Base-by-base conservation (phyloP, 2,888 invertebrate genomes). In the Amiota minor region DNA sequence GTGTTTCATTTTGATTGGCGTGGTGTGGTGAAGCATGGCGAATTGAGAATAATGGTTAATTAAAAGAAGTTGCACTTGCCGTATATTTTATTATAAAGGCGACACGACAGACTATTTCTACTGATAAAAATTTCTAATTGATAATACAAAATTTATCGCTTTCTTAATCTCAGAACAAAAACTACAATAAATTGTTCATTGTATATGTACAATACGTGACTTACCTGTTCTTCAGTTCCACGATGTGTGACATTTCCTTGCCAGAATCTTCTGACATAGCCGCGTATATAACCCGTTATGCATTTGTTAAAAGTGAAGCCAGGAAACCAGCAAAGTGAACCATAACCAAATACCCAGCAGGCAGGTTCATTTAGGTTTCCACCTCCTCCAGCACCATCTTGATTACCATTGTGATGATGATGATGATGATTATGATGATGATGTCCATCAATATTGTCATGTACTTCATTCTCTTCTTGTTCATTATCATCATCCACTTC, bases 271-370 rank as follows among this genome's bases (percentile, higher is more conserved):
- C 98, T 91, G 11, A 93, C 92, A 88, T 93, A 98, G 2, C 97
- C 97, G 80, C 88, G 82, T 46, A 90, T 88, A 86, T 94, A 94
- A n/a, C 98, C 98, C 14, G 94, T 93, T 14, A 95, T 91, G 74
- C 95, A 94, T 84, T 93, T 93, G 82, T 93, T 92, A 88, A 94
- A 97, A 71, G 94, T 93, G 89, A 98, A 98, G 70, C 98, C 98
- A 0, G 97, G 97, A 90, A 96, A 93, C 98, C 98, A 98, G 90
- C 98, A 96, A 68, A 98, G 90, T 0, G 97, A 98, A 4, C 98
- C 98, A 85, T 98, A 98, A 0, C 98, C 98, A 87, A 98, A 98
- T 45, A 98, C 93, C 97, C 97, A 98, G 87, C 85, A 86, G 23
- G 83, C 78, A 9, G 83, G 77, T 4, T 80, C 78, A 69, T 67